phyloP scores from a whole-genome alignment of 2,113 vertebrate genomes.

The Mustelus asterias region DNA sequence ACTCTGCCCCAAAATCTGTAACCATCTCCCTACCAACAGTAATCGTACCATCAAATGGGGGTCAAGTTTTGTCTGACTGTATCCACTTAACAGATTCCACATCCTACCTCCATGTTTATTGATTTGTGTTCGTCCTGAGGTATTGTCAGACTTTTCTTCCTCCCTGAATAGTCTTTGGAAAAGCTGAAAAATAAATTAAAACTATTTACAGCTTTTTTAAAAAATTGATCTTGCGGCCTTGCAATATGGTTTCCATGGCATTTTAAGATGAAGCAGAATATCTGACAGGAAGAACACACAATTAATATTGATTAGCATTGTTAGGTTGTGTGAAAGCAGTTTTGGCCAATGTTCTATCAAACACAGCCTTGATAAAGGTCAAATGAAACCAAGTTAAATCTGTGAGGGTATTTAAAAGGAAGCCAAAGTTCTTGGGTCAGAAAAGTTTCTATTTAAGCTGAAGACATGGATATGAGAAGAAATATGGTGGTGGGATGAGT shows the following conservation, averaged over 20 bases:
- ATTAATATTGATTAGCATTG: not conserved
- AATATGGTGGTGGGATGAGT: not conserved
- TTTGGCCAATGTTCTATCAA: not conserved
- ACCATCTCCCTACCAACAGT: not conserved
- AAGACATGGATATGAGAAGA: not conserved
- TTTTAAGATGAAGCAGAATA: not conserved
- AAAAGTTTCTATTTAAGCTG: not conserved
- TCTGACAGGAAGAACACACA: not conserved
- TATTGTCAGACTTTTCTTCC: not conserved
- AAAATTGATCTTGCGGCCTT: not conserved
- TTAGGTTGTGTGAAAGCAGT: not conserved
- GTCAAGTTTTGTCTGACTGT: not conserved
- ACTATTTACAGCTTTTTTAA: not conserved
- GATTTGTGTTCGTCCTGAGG: not conserved
- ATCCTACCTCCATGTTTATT: not conserved
- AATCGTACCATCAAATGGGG: not conserved
- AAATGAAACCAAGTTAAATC: not conserved
- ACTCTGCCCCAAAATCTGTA: not conserved
- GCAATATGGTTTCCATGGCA: not conserved
- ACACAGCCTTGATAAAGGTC: not conserved
- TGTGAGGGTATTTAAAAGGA: not conserved
- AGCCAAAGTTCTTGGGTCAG: not conserved
- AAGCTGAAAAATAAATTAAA: not conserved
- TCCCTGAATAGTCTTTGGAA: not conserved
- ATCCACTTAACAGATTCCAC: not conserved